Evolutionary conservation across 1,140 invertebrate genomes (phyloP), one percentile per base, ranked within the genome.

Genomic region (Zelostemma sp.): DNA sequence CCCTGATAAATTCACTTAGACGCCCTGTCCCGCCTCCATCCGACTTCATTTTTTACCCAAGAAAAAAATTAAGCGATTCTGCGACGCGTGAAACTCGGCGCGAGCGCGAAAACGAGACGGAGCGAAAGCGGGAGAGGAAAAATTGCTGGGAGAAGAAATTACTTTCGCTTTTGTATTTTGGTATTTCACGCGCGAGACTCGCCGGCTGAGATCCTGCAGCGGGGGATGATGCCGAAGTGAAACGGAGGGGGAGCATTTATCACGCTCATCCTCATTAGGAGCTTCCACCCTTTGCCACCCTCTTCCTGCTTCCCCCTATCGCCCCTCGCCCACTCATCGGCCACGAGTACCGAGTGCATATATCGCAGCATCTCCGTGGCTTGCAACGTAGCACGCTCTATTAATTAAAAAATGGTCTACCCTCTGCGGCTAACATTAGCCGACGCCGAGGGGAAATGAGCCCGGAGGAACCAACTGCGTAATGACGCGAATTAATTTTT

Each of bases 251-350:
- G 33, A 60, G 66, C 67, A 64, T 77, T 77, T 78, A 79, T 77
- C 75, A 75, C 75, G 73, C 77, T 79, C 72, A 77, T 79, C 76
- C 77, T 79, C 79, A 78, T 80, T 80, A 80, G 73, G 77, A 75
- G 71, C 72, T 60, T 68, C 68, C 54, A 54, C 55, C 67, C 35
- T 17, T 40, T 65, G 61, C 43, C 60, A 21, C 35, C 46, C 35
- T 71, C 58, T 61, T 68, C 64, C 65, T 70, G 53, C 61, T 43
- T 51, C 59, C 33, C 64, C 57, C 38, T 43, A 43, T 35, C 16
- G 41, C 43, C 31, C 31, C 16, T 41, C 9, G 11, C 53, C 50
- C 21, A 43, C 55, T 62, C 66, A 59, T 68, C 49, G 66, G 51
- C 69, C 55, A 56, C 19, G 56, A 59, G 57, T 59, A 61, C 53